Conservation (phyloP, 2,888 invertebrate genomes). For the Ectemnius continuus region DNA sequence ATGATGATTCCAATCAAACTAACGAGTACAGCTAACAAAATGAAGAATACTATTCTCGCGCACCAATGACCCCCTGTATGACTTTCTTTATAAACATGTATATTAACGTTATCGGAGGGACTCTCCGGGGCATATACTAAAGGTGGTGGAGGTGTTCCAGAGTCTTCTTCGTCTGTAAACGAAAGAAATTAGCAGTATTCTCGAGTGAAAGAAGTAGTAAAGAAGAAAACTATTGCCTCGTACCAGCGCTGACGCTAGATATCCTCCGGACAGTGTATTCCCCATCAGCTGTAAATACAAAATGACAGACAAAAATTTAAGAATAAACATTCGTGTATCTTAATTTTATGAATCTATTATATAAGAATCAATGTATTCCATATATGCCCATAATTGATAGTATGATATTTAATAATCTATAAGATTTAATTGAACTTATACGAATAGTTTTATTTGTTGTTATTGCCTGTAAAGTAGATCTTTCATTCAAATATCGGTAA, state of each 20-base stretch:
- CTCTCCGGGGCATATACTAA: conserved; percentile 62
- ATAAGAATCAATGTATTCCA: too few relatives aligned
- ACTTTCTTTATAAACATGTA: conserved; percentile 88
- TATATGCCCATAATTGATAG: too few relatives aligned
- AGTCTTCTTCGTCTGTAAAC: conserved; percentile 72
- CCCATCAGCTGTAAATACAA: conserved; percentile 51
- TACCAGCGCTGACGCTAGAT: conserved; percentile 55
- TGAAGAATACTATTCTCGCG: conserved; percentile 90
- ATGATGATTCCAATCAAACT: conserved; percentile 88
- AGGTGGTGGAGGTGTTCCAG: conserved; percentile 70
- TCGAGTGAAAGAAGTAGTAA: conserved; percentile 21
- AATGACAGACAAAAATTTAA: neutral
- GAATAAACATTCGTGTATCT: too few relatives aligned
- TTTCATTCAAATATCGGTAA: neutral
- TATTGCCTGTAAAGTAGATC: too few relatives aligned
- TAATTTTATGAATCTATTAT: too few relatives aligned
- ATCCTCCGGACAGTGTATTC: conserved; percentile 60
- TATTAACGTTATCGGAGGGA: conserved; percentile 83
- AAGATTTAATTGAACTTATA: too few relatives aligned
- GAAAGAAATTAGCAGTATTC: conserved; percentile 13
- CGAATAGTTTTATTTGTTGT: too few relatives aligned
- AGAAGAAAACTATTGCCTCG: conserved; percentile 32
- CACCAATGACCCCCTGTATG: conserved; percentile 91
- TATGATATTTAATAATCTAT: too few relatives aligned
- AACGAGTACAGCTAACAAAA: conserved; percentile 85